phyloP scores from a whole-genome alignment of 2,113 vertebrate species.

The Hydropotes inermis region DNA sequence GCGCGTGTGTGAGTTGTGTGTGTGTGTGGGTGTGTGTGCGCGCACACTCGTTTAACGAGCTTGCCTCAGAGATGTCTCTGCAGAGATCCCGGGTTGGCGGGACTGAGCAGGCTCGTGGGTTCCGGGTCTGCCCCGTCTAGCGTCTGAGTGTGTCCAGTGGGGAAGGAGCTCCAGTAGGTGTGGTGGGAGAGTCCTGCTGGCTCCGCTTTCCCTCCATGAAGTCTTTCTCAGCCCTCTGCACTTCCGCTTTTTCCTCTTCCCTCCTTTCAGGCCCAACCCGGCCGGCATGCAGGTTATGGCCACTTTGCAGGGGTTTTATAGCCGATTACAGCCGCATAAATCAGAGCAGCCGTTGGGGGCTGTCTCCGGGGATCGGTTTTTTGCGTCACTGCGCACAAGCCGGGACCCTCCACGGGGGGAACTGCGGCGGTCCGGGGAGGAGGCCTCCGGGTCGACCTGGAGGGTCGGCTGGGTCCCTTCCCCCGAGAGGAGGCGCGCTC shows the following conservation, averaged over 20 bases:
- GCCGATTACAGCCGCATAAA: slow-evolving; percentile 82
- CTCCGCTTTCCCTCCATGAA: neutral
- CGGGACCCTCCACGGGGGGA: neutral
- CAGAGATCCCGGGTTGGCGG: neutral
- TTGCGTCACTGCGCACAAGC: slow-evolving; percentile 72
- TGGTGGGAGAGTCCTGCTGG: neutral
- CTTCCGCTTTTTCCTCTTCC: slow-evolving; percentile 19
- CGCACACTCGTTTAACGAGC: rapidly evolving
- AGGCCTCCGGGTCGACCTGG: neutral
- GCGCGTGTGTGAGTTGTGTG: no score
- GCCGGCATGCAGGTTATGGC: slow-evolving; percentile 51
- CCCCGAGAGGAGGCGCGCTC: neutral
- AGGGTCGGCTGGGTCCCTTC: neutral
- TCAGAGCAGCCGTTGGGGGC: slow-evolving; percentile 65
- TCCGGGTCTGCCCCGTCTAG: neutral
- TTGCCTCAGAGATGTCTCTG: neutral
- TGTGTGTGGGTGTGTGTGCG: neutral
- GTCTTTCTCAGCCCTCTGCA: neutral
- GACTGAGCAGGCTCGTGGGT: neutral
- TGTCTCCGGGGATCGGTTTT: slow-evolving; percentile 70
- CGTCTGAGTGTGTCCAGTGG: neutral
- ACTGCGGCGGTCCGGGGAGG: neutral
- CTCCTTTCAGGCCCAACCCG: neutral
- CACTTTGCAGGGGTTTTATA: slow-evolving; percentile 81
- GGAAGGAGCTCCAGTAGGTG: neutral